Evolutionary conservation across 1,140 invertebrate genomes (phyloP), one percentile per base, ranked within the genome.

Genomic region (Bombus confusus): DNA sequence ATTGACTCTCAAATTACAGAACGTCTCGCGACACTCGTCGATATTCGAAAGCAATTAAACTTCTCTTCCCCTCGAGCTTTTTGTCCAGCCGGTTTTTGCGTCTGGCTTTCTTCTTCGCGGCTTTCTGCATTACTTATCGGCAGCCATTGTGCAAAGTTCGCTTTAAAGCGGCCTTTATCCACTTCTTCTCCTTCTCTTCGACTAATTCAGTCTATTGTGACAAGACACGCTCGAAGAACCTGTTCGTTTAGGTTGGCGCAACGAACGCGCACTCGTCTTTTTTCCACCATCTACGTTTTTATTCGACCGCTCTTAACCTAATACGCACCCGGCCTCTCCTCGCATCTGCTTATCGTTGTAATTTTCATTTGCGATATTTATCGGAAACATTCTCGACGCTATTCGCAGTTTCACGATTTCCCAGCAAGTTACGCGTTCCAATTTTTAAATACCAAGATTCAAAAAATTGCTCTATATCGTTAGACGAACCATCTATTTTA

Each of bases 1-100:
- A 89, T 89, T 86, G 88, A 90, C 83, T 90, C 80, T 74, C 72
- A 87, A 88, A 90, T 88, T 76, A 79, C 59, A 81, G 83, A 64
- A 77, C 41, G 68, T 59, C 77, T 59, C 81, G 69, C 62, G 90
- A 86, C 71, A 81, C 78, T 88, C 87, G 83, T 86, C 89, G 88
- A 91, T 91, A 90, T 88, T 90, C 87, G 37, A 82, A 90, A 90
- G 90, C 84, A 90, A 91, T 91, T 90, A 91, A 91, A 91, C 78
- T 86, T 88, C 76, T 71, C 82, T 28, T 62, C 57, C 71, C 71
- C 80, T 85, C 68, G 18, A 57, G 41, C 66, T 79, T 89, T 89
- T 82, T 83, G 41, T 59, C 64, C 52, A 57, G 62, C 43, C 43
- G 74, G 66, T 75, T 39, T 83, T 73, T 77, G 47, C 75, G 74